These are phyloP conservation scores for Corythaeola cristata DNA, from an alignment of 2,113 vertebrate genomes.

Conservation along the genomic window DNA sequence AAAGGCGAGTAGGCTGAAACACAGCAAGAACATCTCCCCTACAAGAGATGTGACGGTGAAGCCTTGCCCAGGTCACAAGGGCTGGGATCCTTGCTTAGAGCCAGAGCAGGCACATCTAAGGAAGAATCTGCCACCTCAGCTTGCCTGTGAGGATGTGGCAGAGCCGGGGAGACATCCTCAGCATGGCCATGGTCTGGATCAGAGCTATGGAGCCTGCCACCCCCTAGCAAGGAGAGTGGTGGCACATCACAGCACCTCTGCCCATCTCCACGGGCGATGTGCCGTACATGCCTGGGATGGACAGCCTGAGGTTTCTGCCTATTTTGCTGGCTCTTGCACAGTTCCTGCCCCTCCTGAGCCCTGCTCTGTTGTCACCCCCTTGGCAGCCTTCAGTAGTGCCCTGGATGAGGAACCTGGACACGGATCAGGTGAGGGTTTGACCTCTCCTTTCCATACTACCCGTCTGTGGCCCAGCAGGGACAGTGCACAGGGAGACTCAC, in stretches of 20 bases:
- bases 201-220: not conserved
- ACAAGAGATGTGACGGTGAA: rapidly evolving
- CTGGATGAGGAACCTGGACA: not conserved
- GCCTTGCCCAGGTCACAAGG: not conserved
- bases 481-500: constrained; percentile 21
- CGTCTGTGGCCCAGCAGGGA: not conserved
- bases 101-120: not conserved
- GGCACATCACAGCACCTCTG: not conserved
- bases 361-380: not conserved
- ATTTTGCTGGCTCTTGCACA: not conserved
- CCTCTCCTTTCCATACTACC: not conserved
- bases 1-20: not conserved
- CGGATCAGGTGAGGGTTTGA: not conserved
- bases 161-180: not conserved
- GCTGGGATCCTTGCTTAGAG: not conserved
- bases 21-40: not conserved
- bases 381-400: not conserved
- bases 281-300: rapidly evolving
- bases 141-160: not conserved
- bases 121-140: not conserved
- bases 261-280: not conserved
- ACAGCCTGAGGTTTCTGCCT: not conserved
- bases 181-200: not conserved
- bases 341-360: not conserved
- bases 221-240: not conserved